Base-by-base conservation (phyloP, 1,140 invertebrate species). In the Pachypsylla venusta region DNA sequence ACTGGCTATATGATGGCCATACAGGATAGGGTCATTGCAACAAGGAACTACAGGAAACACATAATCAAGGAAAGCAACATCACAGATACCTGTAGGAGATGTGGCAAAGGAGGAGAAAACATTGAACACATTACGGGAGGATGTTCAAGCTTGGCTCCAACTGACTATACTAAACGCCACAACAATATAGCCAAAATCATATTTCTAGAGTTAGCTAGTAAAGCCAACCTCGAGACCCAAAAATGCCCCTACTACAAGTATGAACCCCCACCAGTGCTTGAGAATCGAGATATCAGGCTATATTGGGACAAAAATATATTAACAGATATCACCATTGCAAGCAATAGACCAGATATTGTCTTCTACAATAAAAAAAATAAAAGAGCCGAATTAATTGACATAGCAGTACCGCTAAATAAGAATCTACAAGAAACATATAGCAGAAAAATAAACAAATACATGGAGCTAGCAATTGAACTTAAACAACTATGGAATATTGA, bases 1-100 rank as follows among this genome's bases (percentile, higher is more conserved):
- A 63, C 65, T 26, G 61, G 64, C 13, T 67, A 64, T 22, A 60
- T 67, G 20, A 53, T 65, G 25, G 65, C 66, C 1, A 67, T 68
- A 10, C 67, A 69, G 25, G 67, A 69, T 27, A 63, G 67, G 39
- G 59, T 68, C 0, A 64, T 67, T 5, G 63, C 64, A n/a, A 68
- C 65, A 1, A 61, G 27, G 58, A 65, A 66, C 27, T 64, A 64
- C 35, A 57, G 24, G 48, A 67, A 66, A 63, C 16, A 64, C 35
- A 65, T 68, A 14, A 59, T 67, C 20, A 65, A 64, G 59, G 63
- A 65, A 2, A 13, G n/a, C 13, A 60, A 60, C 26, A n/a, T n/a
- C 42, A n/a, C 4, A 48, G 54, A 55, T 22, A 5, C 2, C 2
- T 55, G 54, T n/a, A 55, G 54, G 24, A 55, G 26, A 27, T 55